Base-by-base conservation (phyloP, 2,113 vertebrate species). In the Corythornis cristatus region DNA sequence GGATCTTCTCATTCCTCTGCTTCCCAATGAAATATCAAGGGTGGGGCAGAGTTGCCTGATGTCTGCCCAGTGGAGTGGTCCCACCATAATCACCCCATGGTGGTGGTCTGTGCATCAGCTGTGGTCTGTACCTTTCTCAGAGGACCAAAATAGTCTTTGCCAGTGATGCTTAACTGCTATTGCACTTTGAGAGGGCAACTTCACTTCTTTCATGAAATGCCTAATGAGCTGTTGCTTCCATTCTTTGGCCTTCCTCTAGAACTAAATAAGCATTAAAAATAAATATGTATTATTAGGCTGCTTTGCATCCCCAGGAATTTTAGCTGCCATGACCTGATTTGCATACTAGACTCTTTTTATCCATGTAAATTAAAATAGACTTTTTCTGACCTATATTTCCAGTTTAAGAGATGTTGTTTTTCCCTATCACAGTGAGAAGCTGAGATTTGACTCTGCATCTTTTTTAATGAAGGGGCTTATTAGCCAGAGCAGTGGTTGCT, bases 371-470 rank as follows among this genome's bases (percentile, higher is more conserved):
- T 77, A 80, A 87, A 83, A 71, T 1, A 93, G 82, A 83, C 72
- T 96, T 88, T 75, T 78, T 64, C 82, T 95, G 95, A 91, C 95
- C 89, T 94, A 68, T 71, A 95, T 96, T 95, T 96, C 48, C 48
- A 53, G 51, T 80, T 86, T 67, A 80, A 89, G 89, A 92, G 40
- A n/a, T 77, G 86, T n/a, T 95, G 81, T 74, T 93, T 93, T 60
- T 88, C 57, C 31, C 1, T 51, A 54, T 64, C 88, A 21, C 71
- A 82, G 80, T 12, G 54, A 77, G 71, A 77, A 81, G 54, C 80
- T 82, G 75, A 82, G 84, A 42, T 78, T 88, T 95, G 88, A 95
- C 75, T 75, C 67, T 77, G 84, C 56, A 21, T 89, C 89, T 81
- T 88, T 74, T 88, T 60, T 93, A 95, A 93, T 78, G 91, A 96